Evolutionary conservation across 1,140 invertebrate species (phyloP).

Genomic region (Alviniconcha marisindica): DNA sequence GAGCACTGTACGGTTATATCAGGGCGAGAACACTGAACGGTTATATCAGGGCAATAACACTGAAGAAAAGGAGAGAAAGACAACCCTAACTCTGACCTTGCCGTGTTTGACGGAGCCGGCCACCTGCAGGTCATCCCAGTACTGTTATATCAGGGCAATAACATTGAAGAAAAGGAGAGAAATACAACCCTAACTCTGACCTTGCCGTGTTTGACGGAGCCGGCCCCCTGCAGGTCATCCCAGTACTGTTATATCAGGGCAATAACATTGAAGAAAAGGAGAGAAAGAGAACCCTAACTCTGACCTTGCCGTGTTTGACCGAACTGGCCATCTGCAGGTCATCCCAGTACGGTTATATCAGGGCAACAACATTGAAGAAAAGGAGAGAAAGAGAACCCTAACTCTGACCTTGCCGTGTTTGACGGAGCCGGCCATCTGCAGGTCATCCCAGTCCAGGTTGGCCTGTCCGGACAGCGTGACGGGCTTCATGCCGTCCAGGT

Average conservation of each 20-base stretch:
- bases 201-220: constrained; percentile 24
- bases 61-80: too few species aligned
- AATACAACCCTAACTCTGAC: background rate
- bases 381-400: background rate
- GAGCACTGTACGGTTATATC: too few species aligned
- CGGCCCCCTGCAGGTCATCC: constrained; percentile 42
- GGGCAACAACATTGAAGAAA: too few species aligned
- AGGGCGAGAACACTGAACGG: too few species aligned
- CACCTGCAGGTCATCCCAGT: constrained; percentile 42
- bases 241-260: too few species aligned
- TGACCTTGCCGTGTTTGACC: constrained; percentile 25
- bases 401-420: constrained; percentile 17
- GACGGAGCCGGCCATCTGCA: constrained; percentile 40
- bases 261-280: too few species aligned
- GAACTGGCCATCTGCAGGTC: constrained; percentile 42
- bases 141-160: too few species aligned
- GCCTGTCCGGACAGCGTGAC: constrained; percentile 43
- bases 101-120: constrained; percentile 34
- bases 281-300: background rate
- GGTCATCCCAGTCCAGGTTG: constrained; percentile 46
- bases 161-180: too few species aligned
- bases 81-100: background rate
- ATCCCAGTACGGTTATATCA: too few species aligned
- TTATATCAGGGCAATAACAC: too few species aligned
- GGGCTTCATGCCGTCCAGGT: constrained; percentile 22